These are phyloP conservation scores for Sorex fumeus DNA, from an alignment of 2,113 vertebrate genomes.

Conservation along the genomic window DNA sequence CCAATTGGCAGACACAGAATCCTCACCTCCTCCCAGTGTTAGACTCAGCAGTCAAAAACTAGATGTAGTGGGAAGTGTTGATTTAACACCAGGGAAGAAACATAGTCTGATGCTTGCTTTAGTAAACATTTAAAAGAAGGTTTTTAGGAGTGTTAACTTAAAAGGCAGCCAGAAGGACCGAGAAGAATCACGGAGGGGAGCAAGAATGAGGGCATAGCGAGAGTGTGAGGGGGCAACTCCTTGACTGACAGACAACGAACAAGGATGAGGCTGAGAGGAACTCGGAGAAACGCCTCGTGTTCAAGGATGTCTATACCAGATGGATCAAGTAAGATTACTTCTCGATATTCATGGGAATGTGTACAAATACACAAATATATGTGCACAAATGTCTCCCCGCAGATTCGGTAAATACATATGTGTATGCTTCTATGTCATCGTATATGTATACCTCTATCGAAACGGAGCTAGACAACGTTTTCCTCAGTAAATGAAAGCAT, in stretches of 20 bases:
- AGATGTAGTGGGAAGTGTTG: slow-evolving; percentile 87
- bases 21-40: slow-evolving; percentile 86
- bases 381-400: background rate
- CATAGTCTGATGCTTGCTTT: slow-evolving; percentile 80
- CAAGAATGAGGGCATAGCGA: slow-evolving; percentile 15
- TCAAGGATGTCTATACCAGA: background rate
- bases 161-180: slow-evolving; percentile 78
- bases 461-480: background rate
- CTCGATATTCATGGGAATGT: background rate
- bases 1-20: slow-evolving; percentile 86
- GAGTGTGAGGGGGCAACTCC: background rate
- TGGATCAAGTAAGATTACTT: background rate
- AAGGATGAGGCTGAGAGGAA: background rate
- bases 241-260: background rate
- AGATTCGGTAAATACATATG: background rate
- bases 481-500: background rate
- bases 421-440: background rate
- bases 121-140: slow-evolving; percentile 85
- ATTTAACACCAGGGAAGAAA: slow-evolving; percentile 86
- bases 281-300: background rate
- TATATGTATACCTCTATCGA: background rate
- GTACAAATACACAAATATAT: background rate
- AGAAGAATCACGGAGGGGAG: slow-evolving; percentile 19
- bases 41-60: slow-evolving; percentile 85
- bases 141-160: slow-evolving; percentile 80